Evolutionary conservation across 1,140 invertebrate species (phyloP), one percentile per base, ranked within the genome.

Genomic region (Helicorthomorpha holstii): DNA sequence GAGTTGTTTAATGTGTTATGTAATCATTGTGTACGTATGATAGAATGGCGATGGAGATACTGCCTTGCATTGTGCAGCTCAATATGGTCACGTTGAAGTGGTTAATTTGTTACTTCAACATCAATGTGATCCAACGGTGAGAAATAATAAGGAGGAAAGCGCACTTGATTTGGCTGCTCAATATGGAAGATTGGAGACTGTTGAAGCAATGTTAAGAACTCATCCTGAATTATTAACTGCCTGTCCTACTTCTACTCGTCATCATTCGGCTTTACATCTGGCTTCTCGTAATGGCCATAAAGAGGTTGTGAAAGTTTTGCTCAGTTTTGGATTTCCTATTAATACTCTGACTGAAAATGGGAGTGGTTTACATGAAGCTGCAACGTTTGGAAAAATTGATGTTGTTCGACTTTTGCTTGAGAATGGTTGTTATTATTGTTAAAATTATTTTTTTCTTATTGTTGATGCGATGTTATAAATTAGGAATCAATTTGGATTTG

Each of bases 31-130:
- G n/a, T n/a, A n/a, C 16, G 58, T 47, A 57, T 75, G 73, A 34
- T 75, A 93, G 84, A 96, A 92, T 49, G 79, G 83, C 61, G 85
- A 90, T 66, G 83, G 87, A 60, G 92, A 97, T 67, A 94, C 92
- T 23, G 83, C 92, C 14, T 71, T 98, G 54, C 87, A 96, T 63
- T 89, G 84, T 65, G 91, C 92, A 1, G 83, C 91, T 49, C 91
- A 97, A 66, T 93, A 92, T 69, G 93, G 92, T 7, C 88, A 94
- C 65, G 83, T 82, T 48, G 78, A 79, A 52, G 88, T 92, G n/a
- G 83, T 96, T 46, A 76, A 77, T 27, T 77, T 90, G 60, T 75
- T 98, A 55, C 70, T 97, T 50, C 60, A 70, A 57, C 77, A 84
- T 58, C 80, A 83, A 56, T 90, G 88, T 57, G 88, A 97, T 75